phyloP scores from a whole-genome alignment of 2,113 vertebrate species.

The Caracal caracal region DNA sequence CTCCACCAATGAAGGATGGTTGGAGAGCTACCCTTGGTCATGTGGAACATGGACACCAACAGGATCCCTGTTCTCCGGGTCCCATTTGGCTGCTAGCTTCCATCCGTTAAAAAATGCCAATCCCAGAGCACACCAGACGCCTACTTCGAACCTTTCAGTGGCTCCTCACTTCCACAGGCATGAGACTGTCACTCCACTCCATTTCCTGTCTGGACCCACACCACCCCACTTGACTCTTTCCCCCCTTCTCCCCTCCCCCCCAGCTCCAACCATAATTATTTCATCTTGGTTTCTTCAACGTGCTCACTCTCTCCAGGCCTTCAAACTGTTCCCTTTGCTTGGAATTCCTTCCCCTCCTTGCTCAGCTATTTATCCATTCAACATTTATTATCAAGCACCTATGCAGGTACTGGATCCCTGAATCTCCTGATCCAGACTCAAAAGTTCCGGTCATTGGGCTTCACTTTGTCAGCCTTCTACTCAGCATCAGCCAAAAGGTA shows the following conservation, averaged over 20 bases:
- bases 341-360: not conserved
- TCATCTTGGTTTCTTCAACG: not conserved
- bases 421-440: not conserved
- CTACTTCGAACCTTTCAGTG: not conserved
- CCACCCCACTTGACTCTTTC: not conserved
- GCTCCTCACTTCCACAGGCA: not conserved
- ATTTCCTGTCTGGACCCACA: not conserved
- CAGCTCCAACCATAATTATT: not conserved
- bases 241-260: not conserved
- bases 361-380: not conserved
- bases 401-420: not conserved
- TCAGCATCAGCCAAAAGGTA: not conserved
- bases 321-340: not conserved
- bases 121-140: not conserved
- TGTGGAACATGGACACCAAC: not conserved
- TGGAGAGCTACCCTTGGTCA: not conserved
- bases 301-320: not conserved
- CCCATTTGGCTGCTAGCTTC: not conserved
- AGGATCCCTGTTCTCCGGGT: not conserved
- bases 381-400: not conserved
- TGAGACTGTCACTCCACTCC: not conserved
- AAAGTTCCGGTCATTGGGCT: not conserved
- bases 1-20: not conserved
- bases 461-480: not conserved
- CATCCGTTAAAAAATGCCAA: not conserved